Evolutionary conservation across 2,797 vertebrate genomes (phyloP), one percentile per base, ranked within the genome.

Genomic region (Mionectes olivaceus): DNA sequence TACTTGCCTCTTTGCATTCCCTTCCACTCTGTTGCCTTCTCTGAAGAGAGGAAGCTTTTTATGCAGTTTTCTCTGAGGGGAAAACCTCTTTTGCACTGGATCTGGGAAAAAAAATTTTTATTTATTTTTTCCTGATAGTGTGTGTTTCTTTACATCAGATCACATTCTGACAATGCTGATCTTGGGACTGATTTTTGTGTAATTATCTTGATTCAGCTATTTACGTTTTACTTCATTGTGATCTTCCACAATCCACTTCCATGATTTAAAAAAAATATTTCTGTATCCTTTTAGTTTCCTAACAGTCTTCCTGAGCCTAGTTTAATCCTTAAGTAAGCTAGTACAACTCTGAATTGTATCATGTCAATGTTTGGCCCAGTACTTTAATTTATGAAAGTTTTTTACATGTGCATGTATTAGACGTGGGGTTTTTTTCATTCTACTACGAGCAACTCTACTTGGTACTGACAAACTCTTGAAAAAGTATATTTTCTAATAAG

Each of bases 321-420:
- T 90, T 89, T 88, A 93, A 61, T 87, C 71, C 55, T 83, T 77
- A 63, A 78, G 68, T 93, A 87, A 88, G 41, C 44, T 87, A 47
- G 23, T 43, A 52, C 44, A 69, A 56, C 47, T 83, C 60, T 87
- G 88, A 91, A 75, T 76, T 79, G 28, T 44, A 56, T 81, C 33
- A 53, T 67, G 67, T 39, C 33, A 76, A 2, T 56, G 19, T 93
- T 94, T 86, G 59, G 23, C 43, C 74, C 23, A 21, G 83, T 94
- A 46, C n/a, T 74, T 70, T 83, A 70, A 80, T 87, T 91, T 89
- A 56, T 33, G 11, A 61, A 35, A 39, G 1, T 46, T 68, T 94
- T 88, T 78, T 63, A 73, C 4, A 2, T 73, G 69, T 39, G 15
- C 21, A 49, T 44, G 3, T 68, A n/a, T 81, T 93, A 61, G 64